phyloP scores from a whole-genome alignment of 1,140 invertebrate species.

The Bombus waltoni region DNA sequence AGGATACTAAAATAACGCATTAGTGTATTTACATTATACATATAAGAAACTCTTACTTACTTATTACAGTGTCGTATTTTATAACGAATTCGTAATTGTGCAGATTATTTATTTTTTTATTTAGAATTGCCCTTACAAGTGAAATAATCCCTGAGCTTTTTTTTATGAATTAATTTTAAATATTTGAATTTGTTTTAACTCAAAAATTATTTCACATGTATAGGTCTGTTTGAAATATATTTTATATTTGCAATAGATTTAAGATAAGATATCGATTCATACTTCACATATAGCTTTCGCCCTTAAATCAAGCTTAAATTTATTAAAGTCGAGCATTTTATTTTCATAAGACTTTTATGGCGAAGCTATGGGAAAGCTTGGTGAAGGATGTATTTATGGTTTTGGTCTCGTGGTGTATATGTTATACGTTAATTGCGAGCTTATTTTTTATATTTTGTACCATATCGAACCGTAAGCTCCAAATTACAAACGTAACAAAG shows the following conservation, averaged over 20 bases:
- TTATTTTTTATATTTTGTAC: constrained; percentile 33
- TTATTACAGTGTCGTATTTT: not conserved
- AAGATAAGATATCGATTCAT: not conserved
- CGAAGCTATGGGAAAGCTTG: constrained; percentile 63
- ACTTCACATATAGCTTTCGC: constrained; percentile 39
- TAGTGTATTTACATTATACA: not conserved
- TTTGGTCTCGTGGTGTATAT: constrained; percentile 36
- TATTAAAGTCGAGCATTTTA: constrained; percentile 28
- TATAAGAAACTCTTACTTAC: constrained; percentile 14
- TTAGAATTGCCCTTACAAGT: not conserved
- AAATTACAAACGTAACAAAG: constrained; percentile 23
- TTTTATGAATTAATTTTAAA: not conserved
- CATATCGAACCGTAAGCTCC: not conserved
- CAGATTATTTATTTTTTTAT: constrained; percentile 22
- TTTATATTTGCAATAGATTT: not conserved
- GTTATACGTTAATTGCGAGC: constrained; percentile 15
- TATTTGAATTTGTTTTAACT: not conserved
- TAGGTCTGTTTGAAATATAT: not conserved
- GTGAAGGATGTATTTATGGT: constrained; percentile 53
- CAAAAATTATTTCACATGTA: not conserved
- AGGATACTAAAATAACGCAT: constrained; percentile 25
- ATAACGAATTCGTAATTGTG: not conserved
- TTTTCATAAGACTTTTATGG: constrained; percentile 37
- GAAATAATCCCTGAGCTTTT: not conserved
- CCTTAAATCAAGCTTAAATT: constrained; percentile 50